Evolutionary conservation across 2,797 vertebrate genomes (phyloP).

Genomic region (Sebastes hubbsi): DNA sequence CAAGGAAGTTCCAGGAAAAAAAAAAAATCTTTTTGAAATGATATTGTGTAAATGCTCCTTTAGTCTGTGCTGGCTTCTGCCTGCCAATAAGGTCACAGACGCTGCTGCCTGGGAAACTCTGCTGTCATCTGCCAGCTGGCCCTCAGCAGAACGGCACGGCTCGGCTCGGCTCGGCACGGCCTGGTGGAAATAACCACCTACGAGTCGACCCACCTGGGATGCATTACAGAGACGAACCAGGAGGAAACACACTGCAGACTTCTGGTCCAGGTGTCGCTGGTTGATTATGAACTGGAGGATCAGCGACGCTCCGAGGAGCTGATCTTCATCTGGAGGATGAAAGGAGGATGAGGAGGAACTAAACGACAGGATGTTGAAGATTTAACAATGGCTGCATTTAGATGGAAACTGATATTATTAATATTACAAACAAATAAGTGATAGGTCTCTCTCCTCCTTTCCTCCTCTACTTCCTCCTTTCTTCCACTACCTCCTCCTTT

Average conservation of each 20-base stretch:
- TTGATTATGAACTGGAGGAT: neutral
- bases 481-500: neutral
- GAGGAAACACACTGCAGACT: neutral
- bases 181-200: neutral
- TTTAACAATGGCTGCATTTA: neutral
- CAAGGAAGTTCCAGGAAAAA: constrained; percentile 30
- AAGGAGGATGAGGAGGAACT: neutral
- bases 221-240: neutral
- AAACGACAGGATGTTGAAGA: neutral
- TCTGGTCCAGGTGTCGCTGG: neutral
- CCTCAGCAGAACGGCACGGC: neutral
- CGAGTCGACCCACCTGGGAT: neutral
- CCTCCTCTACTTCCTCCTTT: neutral
- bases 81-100: constrained; percentile 61
- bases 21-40: constrained; percentile 26
- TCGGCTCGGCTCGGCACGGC: neutral
- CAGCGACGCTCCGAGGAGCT: neutral
- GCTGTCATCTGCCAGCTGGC: constrained; percentile 35
- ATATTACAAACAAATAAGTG: neutral
- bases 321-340: neutral
- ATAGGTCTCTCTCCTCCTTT: neutral
- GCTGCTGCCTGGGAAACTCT: constrained; percentile 41
- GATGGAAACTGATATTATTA: neutral
- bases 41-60: constrained; percentile 63
- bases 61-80: constrained; percentile 58